A percentile compares a stretch with the other conserved stretches of the same genome.
phyloP scores from a whole-genome alignment of 2,888 invertebrate genomes.

The Melipona beecheii region DNA sequence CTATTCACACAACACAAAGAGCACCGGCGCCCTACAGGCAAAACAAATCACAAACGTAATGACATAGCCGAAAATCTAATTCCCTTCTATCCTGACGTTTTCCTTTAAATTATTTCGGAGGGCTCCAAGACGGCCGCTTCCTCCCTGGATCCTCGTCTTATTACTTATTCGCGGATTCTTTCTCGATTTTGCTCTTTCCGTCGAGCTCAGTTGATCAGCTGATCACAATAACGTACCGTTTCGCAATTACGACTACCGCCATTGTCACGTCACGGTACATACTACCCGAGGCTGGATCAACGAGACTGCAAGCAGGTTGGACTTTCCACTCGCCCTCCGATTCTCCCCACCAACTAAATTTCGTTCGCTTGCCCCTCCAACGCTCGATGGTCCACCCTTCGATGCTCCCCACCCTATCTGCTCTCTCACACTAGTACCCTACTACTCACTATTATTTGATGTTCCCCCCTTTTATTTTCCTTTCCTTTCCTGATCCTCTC shows the following conservation, averaged over 20 bases:
- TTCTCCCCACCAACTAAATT: conserved; percentile 54
- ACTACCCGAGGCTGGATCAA: conserved; percentile 72
- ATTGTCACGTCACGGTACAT: conserved; percentile 77
- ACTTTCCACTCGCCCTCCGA: conserved; percentile 63
- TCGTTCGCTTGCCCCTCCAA: conserved; percentile 50
- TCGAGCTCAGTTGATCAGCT: conserved; percentile 74
- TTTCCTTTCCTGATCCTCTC: neutral
- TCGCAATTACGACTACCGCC: conserved; percentile 75
- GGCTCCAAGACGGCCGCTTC: neutral
- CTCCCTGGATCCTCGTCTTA: neutral
- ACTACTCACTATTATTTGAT: neutral
- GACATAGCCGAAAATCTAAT: conserved; percentile 49
- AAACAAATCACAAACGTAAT: conserved; percentile 50
- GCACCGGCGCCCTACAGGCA: conserved; percentile 41
- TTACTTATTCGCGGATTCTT: conserved; percentile 3
- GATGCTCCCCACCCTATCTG: neutral
- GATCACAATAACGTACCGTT: conserved; percentile 74
- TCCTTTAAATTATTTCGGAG: neutral
- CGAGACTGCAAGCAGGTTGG: conserved; percentile 73
- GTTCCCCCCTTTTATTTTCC: conserved; percentile 1
- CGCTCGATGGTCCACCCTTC: conserved; percentile 45
- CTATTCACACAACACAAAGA: conserved; percentile 50
- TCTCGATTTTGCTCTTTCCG: neutral
- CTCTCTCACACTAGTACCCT: neutral
- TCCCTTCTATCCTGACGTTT: neutral